These are phyloP conservation scores for Pectinophora gossypiella DNA, from an alignment of 1,140 invertebrate species.

Conservation along the genomic window DNA sequence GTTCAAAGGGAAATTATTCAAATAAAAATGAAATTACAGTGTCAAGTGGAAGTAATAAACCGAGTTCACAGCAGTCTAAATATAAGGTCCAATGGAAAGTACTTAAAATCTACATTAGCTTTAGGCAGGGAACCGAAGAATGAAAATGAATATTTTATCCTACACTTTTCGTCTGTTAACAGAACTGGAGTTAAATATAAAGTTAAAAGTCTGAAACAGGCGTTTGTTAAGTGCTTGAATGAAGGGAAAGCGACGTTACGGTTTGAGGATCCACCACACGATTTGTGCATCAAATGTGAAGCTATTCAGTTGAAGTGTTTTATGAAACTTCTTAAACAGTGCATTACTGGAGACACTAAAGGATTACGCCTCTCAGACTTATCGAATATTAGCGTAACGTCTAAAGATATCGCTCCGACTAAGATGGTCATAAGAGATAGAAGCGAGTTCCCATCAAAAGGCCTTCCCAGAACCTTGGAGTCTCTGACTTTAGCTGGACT, in stretches of 20 bases:
- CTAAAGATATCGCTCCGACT: slow-evolving; percentile 72
- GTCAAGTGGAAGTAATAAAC: slow-evolving; percentile 79
- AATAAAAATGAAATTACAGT: slow-evolving; percentile 80
- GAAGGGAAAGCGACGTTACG: slow-evolving; percentile 86
- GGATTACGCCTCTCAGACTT: slow-evolving; percentile 41
- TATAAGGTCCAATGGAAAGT: slow-evolving; percentile 57
- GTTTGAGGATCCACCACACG: slow-evolving; percentile 81
- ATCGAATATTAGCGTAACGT: slow-evolving; percentile 74
- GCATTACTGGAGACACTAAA: slow-evolving; percentile 77
- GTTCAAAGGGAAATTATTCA: too few species aligned
- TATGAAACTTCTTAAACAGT: slow-evolving; percentile 78
- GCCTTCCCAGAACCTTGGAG: slow-evolving; percentile 80
- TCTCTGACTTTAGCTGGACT: slow-evolving; percentile 77
- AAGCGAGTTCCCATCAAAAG: slow-evolving; percentile 81
- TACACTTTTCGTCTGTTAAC: slow-evolving; percentile 80
- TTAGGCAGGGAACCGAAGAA: slow-evolving; percentile 79
- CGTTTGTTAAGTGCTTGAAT: slow-evolving; percentile 81
- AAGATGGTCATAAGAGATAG: slow-evolving; percentile 78
- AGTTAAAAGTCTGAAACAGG: slow-evolving; percentile 79
- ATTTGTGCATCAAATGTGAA: slow-evolving; percentile 82
- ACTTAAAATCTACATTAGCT: slow-evolving; percentile 78
- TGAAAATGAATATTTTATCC: slow-evolving; percentile 76
- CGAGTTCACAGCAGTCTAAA: slow-evolving; percentile 68
- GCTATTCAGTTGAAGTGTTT: slow-evolving; percentile 81
- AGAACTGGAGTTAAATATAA: slow-evolving; percentile 82